Evolutionary conservation across 2,797 vertebrate species (phyloP), one percentile per base, ranked within the genome.

Genomic region (Acrocephalus scirpaceus): DNA sequence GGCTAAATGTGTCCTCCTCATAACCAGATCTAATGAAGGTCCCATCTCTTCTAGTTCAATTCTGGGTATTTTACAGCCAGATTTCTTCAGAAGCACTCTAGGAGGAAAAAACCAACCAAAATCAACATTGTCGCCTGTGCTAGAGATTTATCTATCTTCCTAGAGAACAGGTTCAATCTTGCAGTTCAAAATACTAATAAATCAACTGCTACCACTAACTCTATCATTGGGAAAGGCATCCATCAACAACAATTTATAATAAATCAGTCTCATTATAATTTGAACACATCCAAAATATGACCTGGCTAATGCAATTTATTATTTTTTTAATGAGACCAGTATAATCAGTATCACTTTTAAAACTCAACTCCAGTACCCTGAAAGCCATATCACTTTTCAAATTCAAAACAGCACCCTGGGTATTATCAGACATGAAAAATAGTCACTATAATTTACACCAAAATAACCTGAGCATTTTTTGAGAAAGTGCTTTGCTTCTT

Each of bases 31-130:
- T 89, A 99, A 96, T 0, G 99, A 99, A 2, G 99, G 99, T 6
- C 99, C 99, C 62, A 99, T 99, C 89, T 99, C 99, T 97, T 99
- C 99, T 92, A 99, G 97, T 94, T 99, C 99, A 62, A 99, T 99
- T 62, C 99, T 97, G 3, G 99, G 99, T 7, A 98, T 99, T 96
- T 98, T 98, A 88, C 99, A 99, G 17, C 99, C 99, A 9, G 99
- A 99, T 95, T 99, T 99, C 97, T 99, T 99, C 97, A 99, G 82
- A 91, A 99, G 93, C 77, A 98, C 99, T 98, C 98, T 96, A 77
- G 11, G 58, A 90, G 53, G 65, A 60, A 3, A 90, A 60, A 71
- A 83, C 4, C 48, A 87, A 79, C 47, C 12, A 81, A 91, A 81
- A 74, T 27, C 58, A 72, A 61, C 15, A 42, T 26, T 84, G 13